These are phyloP conservation scores for Drosophila multiciliata DNA, from an alignment of 2,888 invertebrate genomes.

Conservation along the genomic window DNA sequence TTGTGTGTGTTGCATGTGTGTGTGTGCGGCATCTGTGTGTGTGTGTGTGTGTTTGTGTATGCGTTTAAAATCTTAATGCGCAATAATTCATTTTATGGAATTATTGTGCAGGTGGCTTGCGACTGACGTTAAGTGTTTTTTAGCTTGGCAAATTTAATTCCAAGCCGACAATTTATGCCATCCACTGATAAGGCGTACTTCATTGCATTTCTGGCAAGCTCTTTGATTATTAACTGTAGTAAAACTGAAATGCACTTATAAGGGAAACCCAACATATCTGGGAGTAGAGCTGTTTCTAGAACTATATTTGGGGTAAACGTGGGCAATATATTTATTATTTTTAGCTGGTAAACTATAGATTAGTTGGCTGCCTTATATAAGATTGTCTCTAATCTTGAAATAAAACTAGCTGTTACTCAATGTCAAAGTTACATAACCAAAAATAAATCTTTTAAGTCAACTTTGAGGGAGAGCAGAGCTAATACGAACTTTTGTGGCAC, in stretches of 20 bases:
- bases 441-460: background rate
- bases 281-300: background rate
- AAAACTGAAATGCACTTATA: background rate
- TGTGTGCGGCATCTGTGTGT: conserved; percentile 1
- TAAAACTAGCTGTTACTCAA: background rate
- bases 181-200: conserved; percentile 8
- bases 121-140: conserved; percentile 41
- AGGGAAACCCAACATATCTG: background rate
- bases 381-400: background rate
- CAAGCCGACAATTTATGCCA: conserved; percentile 15
- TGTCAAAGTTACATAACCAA: background rate
- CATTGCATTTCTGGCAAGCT: conserved; percentile 3
- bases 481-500: too few species aligned
- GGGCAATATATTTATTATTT: background rate
- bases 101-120: conserved; percentile 43
- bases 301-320: background rate
- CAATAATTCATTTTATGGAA: conserved; percentile 66
- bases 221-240: background rate
- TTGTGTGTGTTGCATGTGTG: conserved; percentile 14
- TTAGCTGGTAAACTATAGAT: background rate
- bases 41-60: conserved; percentile 15
- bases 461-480: background rate
- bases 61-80: conserved; percentile 52
- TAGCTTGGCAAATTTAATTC: conserved; percentile 50
- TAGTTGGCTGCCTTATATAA: background rate